Base-by-base conservation (phyloP, 2,797 vertebrate genomes). In the Pteropus rufus region DNA sequence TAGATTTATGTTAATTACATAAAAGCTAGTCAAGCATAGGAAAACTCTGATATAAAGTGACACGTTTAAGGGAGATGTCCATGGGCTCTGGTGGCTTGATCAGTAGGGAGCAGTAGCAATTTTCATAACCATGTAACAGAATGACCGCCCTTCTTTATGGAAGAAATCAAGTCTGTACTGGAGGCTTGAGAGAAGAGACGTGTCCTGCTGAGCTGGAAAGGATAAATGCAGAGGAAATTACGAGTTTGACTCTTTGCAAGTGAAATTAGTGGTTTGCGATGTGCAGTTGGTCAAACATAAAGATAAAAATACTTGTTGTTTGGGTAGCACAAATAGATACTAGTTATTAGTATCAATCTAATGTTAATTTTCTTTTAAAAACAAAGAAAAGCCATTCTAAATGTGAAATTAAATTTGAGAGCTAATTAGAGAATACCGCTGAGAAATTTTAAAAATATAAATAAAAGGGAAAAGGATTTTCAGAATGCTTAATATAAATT, bases 281-380 rank as follows among this genome's bases (percentile, higher is more conserved):
- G 89, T 94, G 89, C 52, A 92, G 41, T 97, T 96, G 96, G 89
- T 94, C 95, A 96, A 97, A 96, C 92, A 96, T 95, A 91, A 89
- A 95, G 93, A 96, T 94, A 96, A 97, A 97, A 94, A 93, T 97
- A 96, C 89, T 94, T 96, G 77, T 94, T 97, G 81, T 97, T 97
- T 93, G 83, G 76, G 69, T 88, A 94, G 93, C 90, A 80, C 90
- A 96, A 96, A 97, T 95, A 96, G 94, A 97, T 89, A 93, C 93
- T 70, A 92, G 73, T 46, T 92, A 91, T 93, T 92, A 96, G 52
- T 77, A 96, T 93, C 93, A 96, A 83, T 58, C 87, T 46, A 92
- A 77, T 86, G 58, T 89, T 97, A 95, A 95, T 90, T 97, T 96
- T 91, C 34, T 82, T 70, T 93, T 92, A 88, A 62, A 62, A 62